Percentiles rank a stretch among this genome's conserved stretches.
Evolutionary conservation across 1,140 invertebrate species (phyloP).

Genomic region (Teleogryllus occipitalis): DNA sequence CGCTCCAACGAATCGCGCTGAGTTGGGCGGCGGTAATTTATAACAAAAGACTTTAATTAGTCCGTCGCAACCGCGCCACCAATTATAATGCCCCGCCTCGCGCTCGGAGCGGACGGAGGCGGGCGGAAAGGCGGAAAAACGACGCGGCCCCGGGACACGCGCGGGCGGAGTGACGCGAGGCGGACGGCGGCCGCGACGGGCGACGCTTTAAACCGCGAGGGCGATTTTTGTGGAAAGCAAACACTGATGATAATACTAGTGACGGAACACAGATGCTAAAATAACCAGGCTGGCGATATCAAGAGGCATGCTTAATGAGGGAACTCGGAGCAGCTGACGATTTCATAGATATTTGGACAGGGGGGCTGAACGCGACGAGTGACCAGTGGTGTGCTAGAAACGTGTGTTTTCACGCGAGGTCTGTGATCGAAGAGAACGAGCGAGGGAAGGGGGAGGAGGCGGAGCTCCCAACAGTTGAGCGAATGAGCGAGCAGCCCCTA

Average conservation of each 20-base stretch:
- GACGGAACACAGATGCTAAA: background rate
- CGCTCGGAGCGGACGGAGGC: background rate
- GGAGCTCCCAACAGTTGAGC: no score
- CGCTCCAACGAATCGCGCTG: background rate
- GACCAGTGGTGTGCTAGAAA: no score
- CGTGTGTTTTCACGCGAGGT: no score
- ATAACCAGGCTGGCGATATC: background rate
- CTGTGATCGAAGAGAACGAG: no score
- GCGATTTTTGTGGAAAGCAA: background rate
- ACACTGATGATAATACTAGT: background rate
- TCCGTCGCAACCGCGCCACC: background rate
- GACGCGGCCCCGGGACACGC: no score
- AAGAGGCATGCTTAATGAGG: background rate
- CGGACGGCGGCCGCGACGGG: background rate
- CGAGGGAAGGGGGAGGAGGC: no score
- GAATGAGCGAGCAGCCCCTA: no score
- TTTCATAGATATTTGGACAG: no score
- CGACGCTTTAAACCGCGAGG: background rate
- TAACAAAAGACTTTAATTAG: conserved; percentile 2
- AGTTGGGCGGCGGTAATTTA: background rate
- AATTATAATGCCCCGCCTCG: background rate
- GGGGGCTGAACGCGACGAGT: no score
- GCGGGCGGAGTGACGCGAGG: background rate
- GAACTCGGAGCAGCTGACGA: background rate
- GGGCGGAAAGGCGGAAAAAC: background rate